A percentile compares a stretch with the other conserved stretches of the same genome.
Evolutionary conservation across 2,888 invertebrate genomes (phyloP).

Genomic region (Norana najaformis): DNA sequence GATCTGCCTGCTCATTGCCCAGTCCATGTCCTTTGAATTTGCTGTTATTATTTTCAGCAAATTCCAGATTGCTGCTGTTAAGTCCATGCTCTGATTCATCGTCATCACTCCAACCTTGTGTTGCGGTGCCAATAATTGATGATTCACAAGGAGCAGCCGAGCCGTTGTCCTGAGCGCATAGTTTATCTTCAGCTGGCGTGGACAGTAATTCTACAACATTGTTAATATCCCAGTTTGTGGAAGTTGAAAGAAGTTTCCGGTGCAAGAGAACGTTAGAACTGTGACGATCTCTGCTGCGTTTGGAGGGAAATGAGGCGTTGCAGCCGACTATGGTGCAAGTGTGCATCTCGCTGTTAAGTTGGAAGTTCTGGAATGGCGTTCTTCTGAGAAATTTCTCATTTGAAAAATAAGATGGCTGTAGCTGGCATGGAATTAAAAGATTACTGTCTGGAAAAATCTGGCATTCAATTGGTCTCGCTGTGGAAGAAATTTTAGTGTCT

Average conservation of each 20-base stretch:
- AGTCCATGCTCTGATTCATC: not conserved
- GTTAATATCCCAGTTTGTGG: not conserved
- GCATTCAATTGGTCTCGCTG: not conserved
- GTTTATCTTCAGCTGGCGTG: not conserved
- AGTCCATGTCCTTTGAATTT: conserved; percentile 1
- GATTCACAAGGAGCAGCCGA: not conserved
- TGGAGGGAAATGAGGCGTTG: conserved; percentile 90
- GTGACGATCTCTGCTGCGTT: conserved; percentile 87
- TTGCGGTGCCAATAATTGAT: not conserved
- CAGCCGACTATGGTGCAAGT: conserved; percentile 93
- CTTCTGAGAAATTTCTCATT: not conserved
- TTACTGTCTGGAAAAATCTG: not conserved
- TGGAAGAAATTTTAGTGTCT: not conserved
- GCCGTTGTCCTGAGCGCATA: not conserved
- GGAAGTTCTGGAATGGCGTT: conserved; percentile 7
- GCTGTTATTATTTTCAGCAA: not conserved
- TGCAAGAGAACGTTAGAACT: conserved; percentile 88
- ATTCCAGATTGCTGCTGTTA: not conserved
- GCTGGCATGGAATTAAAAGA: conserved; percentile 6
- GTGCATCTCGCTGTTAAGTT: conserved; percentile 70
- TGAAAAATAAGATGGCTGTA: not conserved
- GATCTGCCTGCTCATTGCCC: conserved; percentile 30
- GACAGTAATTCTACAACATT: not conserved
- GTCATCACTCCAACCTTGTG: not conserved
- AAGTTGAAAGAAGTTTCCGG: conserved; percentile 73